Base-by-base conservation (phyloP, 1,140 invertebrate species). In the Cydia pomonella region DNA sequence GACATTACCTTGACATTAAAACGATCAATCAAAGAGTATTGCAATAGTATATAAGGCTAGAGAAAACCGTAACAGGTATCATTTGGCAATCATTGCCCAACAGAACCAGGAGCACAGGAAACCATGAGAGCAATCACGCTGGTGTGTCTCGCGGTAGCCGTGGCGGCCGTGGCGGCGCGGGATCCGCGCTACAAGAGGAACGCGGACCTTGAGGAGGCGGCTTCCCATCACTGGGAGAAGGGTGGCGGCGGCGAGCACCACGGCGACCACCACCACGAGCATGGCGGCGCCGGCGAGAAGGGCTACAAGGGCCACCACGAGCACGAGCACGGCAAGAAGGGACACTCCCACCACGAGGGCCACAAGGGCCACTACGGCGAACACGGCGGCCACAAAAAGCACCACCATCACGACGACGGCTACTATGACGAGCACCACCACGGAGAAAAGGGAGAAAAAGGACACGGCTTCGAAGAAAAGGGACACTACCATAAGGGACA, bases 401-500 rank as follows among this genome's bases (percentile, higher is more conserved):
- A 95, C 38, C 95, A 96, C 77, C 95, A 97, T 78, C 95, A 97
- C 78, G 95, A 96, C 74, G 94, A 93, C 18, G 96, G 97, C 76
- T 94, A 94, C 84, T 95, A 96, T 79, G 96, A 95, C 72, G 95
- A 95, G 33, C 96, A 96, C 2, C 94, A 96, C 75, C 94, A 96
- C 77, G 94, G 95, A 47, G 94, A 95, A 77, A 94, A 96, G 82
- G 94, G 94, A 38, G 95, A 95, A 80, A 95, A 96, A 75, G 95
- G 95, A 23, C 91, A 94, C 74, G 91, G 94, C 59, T 94, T 93
- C 73, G 94, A 94, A 83, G 94, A 95, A 83, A 91, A 94, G 71
- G 93, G 94, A 92, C 76, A 95, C 72, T 95, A 95, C 82, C 96
- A 96, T 78, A 97, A 97, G 76, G 96, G 96, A 0, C 96, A 97